Conservation (phyloP, 2,888 invertebrate genomes). For the Limenitis camilla region DNA sequence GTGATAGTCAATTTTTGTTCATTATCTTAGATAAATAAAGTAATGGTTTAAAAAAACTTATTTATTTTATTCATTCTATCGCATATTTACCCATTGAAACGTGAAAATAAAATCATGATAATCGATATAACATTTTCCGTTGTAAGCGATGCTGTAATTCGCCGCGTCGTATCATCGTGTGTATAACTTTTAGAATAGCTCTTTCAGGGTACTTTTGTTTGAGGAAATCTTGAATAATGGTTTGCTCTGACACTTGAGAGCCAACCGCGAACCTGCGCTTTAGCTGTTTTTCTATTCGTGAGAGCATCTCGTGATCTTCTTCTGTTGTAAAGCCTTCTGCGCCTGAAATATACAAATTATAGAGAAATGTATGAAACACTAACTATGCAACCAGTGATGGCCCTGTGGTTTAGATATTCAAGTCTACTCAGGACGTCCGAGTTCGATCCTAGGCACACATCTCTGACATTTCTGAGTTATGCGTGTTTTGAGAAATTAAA, state of each 20-base stretch:
- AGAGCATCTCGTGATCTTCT: constrained; percentile 93
- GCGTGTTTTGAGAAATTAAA: too few species aligned
- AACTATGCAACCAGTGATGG: too few species aligned
- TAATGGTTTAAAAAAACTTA: neutral
- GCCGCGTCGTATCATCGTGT: constrained; percentile 95
- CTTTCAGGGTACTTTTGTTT: constrained; percentile 91
- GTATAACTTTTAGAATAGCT: constrained; percentile 91
- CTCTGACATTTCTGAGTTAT: too few species aligned
- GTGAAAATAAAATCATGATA: constrained; percentile 75
- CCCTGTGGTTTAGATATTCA: too few species aligned
- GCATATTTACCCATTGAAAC: neutral
- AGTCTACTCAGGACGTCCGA: too few species aligned
- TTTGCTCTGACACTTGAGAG: constrained; percentile 96
- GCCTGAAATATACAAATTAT: constrained; percentile 64
- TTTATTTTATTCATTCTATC: constrained; percentile 1
- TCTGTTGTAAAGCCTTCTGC: constrained; percentile 98
- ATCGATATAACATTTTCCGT: constrained; percentile 95
- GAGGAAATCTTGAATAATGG: constrained; percentile 90
- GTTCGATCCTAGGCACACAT: too few species aligned
- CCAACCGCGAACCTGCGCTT: constrained; percentile 96
- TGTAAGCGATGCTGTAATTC: constrained; percentile 97
- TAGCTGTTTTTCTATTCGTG: constrained; percentile 93
- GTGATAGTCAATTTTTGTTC: constrained; percentile 4
- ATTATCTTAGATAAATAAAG: neutral
- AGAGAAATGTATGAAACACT: too few species aligned